Evolutionary conservation across 2,113 vertebrate species (phyloP), one percentile per base, ranked within the genome.

Genomic region (Podilymbus podiceps): DNA sequence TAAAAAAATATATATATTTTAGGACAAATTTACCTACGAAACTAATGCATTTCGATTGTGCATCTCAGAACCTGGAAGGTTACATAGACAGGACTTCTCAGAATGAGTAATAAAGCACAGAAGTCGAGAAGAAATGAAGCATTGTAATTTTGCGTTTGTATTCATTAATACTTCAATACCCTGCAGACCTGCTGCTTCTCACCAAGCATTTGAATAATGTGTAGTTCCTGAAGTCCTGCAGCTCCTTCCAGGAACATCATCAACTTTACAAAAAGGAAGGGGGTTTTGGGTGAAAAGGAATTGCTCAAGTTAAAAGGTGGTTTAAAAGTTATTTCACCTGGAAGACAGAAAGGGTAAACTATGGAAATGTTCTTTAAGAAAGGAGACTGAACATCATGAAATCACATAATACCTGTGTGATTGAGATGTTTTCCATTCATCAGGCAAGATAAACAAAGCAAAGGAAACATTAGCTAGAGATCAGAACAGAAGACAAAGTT

Each of bases 261-360:
- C 49, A 68, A 62, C 85, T 91, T 83, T 33, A 73, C 33, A 46
- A 56, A 79, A 94, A 75, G 28, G 62, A 85, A 88, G 68, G 11
- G 27, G 8, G 5, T 10, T 81, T 64, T 25, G 44, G 44, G 46
- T 76, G 31, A 80, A 94, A 92, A 69, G 58, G 4, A 3, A 96
- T 72, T 62, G 30, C 46, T 93, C 67, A 68, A 69, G 56, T 76
- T 73, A 94, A 56, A 90, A n/a, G 35, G 53, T 75, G 76, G 63
- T 91, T 90, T 86, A 50, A 59, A 86, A 95, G 66, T 89, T 92
- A 90, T 75, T 94, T 93, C 81, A 92, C 33, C 63, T 72, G 12
- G 35, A 71, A 86, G 40, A 94, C 58, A 80, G 53, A 72, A 80
- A 40, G n/a, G 38, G 30, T 67, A 88, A 92, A 86, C 35, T 52